Percentiles rank a stretch among this genome's conserved stretches.
These are phyloP conservation scores for Sycobia sp. DNA, from an alignment of 1,140 invertebrate species.

Conservation along the genomic window DNA sequence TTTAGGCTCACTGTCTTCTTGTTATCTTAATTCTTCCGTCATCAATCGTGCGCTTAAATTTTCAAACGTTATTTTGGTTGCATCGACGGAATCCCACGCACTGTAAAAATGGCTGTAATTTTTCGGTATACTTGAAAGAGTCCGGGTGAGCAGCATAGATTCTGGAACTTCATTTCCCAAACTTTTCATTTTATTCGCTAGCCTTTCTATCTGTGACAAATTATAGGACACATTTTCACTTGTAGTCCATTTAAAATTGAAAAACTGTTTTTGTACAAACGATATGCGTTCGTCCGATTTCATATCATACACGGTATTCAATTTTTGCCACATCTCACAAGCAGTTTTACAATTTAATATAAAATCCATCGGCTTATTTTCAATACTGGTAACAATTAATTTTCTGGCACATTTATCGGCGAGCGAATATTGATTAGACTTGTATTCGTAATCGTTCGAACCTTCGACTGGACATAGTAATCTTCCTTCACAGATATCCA, in stretches of 20 bases:
- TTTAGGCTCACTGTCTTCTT: background rate
- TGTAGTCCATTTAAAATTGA: slow-evolving; percentile 30
- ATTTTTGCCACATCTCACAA: slow-evolving; percentile 38
- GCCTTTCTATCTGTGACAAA: slow-evolving; percentile 14
- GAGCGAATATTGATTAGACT: too few species aligned
- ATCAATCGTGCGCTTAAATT: background rate
- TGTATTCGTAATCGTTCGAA: slow-evolving; percentile 16
- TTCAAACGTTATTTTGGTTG: background rate
- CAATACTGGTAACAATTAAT: slow-evolving; percentile 39
- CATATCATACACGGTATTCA: slow-evolving; percentile 40
- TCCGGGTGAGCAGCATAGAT: too few species aligned
- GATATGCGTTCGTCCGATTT: slow-evolving; percentile 37
- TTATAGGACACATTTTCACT: slow-evolving; percentile 9
- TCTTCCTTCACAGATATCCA: slow-evolving; percentile 22
- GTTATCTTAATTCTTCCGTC: background rate
- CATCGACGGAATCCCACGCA: slow-evolving; percentile 44
- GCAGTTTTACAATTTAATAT: background rate
- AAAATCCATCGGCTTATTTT: slow-evolving; percentile 32
- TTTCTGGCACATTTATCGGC: slow-evolving; percentile 37
- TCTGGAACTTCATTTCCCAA: slow-evolving; percentile 4
- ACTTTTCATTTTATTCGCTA: background rate
- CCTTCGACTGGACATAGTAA: background rate
- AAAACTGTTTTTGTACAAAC: slow-evolving; percentile 38
- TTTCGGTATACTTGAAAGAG: slow-evolving; percentile 36
- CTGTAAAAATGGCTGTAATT: slow-evolving; percentile 42